Base-by-base conservation (phyloP, 2,888 invertebrate species). In the Acleris sparsana region DNA sequence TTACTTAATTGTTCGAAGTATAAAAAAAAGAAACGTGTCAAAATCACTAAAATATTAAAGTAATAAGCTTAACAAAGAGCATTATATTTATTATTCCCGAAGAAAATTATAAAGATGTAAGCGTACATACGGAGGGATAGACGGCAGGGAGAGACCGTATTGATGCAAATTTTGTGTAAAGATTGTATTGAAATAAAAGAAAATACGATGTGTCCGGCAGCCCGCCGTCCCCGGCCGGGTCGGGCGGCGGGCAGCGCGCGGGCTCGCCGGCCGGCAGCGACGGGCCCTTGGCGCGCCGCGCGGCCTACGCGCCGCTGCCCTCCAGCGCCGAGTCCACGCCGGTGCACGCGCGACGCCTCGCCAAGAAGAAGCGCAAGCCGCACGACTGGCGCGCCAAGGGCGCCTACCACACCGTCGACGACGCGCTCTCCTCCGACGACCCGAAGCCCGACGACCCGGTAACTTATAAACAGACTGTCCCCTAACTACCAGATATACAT, bases 331-430 rank as follows among this genome's bases (percentile, higher is more conserved):
- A 83, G 72, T 87, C 94, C 73, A 94, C 94, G 70, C 94, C 94
- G 11, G 88, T 94, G 61, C 94, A 94, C 82, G 86, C 92, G 74
- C 80, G 86, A 1, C 87, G 89, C 58, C 78, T 83, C 25, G 75
- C 83, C 69, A 88, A 87, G 77, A 93, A 93, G 82, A 88, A 90
- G 72, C 89, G 93, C 76, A 87, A 84, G 79, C 71, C 79, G 71
- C 70, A 77, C 87, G 91, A 90, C 73, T 91, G 88, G 90, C 89
- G 88, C 73, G 87, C 86, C 55, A 90, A 87, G 85, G 92, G 93
- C 20, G 85, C 89, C 17, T 93, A 92, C 74, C 85, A 88, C 20
- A 83, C 89, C 3, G 82, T 92, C 53, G 86, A 86, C 56, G 88
- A 87, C 62, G 85, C 80, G 53, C 83, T 84, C 39, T 91, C 91